phyloP scores from a whole-genome alignment of 2,888 invertebrate genomes.

The Calameuta filiformis region DNA sequence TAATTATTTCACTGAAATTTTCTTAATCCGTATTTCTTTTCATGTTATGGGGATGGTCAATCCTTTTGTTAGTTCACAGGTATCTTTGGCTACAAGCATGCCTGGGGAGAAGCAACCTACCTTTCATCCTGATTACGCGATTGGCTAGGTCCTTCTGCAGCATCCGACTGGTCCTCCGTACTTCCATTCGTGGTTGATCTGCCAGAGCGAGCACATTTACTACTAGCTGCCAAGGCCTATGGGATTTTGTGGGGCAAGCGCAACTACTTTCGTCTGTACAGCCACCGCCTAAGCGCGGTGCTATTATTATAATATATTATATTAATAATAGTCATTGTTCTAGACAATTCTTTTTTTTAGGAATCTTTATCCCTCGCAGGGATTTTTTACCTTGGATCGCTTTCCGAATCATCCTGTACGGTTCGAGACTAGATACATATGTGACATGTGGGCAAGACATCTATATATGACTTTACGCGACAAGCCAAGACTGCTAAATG shows the following conservation, averaged over 20 bases:
- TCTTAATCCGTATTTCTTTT: not conserved
- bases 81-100: constrained; percentile 14
- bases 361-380: not conserved
- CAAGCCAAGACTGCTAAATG: not conserved
- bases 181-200: constrained; percentile 49
- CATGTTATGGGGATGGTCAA: not conserved
- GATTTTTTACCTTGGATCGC: not conserved
- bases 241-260: constrained; percentile 15
- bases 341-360: not conserved
- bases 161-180: constrained; percentile 42
- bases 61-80: not conserved
- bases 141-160: constrained; percentile 47
- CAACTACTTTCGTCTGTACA: constrained; percentile 18
- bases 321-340: not conserved
- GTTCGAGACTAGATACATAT: not conserved
- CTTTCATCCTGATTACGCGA: constrained; percentile 33
- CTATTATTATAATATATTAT: not conserved
- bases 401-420: not conserved
- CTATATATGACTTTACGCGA: not conserved
- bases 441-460: not conserved
- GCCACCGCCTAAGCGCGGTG: constrained; percentile 12
- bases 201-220: constrained; percentile 58
- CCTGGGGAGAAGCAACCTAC: constrained; percentile 37
- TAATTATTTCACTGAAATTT: not conserved
- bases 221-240: constrained; percentile 39